A percentile compares a stretch with the other conserved stretches of the same genome.
Conservation (phyloP, 1,140 invertebrate species). For the Hydropsyche tenuis region DNA sequence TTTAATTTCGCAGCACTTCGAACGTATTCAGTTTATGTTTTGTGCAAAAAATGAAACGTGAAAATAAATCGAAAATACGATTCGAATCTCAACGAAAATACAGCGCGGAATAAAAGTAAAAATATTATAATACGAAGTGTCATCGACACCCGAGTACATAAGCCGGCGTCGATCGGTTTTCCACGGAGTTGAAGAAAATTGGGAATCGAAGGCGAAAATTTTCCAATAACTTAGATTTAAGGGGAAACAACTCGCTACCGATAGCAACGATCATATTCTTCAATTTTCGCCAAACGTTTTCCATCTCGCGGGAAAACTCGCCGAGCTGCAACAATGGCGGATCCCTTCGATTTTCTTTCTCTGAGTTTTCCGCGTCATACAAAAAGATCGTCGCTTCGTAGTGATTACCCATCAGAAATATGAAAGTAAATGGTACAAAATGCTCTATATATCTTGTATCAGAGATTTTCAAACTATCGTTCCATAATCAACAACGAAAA, state of each 20-base stretch:
- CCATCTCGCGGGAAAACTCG: conserved; percentile 7
- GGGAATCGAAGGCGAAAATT: conserved; percentile 1
- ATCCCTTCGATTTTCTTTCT: conserved; percentile 11
- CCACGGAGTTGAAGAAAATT: neutral
- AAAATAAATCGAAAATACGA: no score
- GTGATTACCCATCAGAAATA: neutral
- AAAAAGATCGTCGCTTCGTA: neutral
- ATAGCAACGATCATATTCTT: conserved; percentile 22
- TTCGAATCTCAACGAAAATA: no score
- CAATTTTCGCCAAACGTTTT: conserved; percentile 24
- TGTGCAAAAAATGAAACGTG: no score
- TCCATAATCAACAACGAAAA: no score
- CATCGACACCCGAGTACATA: no score
- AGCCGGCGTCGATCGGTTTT: no score
- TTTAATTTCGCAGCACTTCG: no score
- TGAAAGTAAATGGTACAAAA: neutral
- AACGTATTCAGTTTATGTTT: no score
- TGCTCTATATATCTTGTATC: no score
- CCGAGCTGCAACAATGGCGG: neutral
- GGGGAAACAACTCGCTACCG: conserved; percentile 15
- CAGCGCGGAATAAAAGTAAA: no score
- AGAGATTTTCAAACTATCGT: no score
- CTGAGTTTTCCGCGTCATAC: neutral
- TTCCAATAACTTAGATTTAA: conserved; percentile 20
- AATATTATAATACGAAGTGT: no score